phyloP scores from a whole-genome alignment of 2,113 vertebrate species.

The Paralichthys olivaceus region DNA sequence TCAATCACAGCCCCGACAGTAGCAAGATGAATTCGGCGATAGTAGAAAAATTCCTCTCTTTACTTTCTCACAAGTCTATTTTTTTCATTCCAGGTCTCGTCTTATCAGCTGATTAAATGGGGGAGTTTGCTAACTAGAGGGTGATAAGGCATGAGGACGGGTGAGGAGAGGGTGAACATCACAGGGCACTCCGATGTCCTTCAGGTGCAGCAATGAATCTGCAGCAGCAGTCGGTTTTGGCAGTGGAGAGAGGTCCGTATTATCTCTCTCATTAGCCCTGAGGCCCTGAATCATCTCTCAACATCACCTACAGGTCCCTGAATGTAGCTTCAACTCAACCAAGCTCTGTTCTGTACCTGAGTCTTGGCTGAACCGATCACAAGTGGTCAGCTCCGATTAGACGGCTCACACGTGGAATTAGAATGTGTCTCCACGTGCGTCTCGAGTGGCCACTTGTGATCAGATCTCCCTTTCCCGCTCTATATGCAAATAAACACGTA shows the following conservation, averaged over 20 bases:
- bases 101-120: slow-evolving; percentile 66
- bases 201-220: slow-evolving; percentile 45
- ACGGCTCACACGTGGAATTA: background rate
- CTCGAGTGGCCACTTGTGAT: slow-evolving; percentile 1
- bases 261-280: slow-evolving; percentile 49
- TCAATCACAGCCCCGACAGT: slow-evolving; percentile 49
- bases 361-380: background rate
- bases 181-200: slow-evolving; percentile 52
- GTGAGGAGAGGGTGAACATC: slow-evolving; percentile 36
- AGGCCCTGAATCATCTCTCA: slow-evolving; percentile 48
- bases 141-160: slow-evolving; percentile 39
- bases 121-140: slow-evolving; percentile 67
- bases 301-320: slow-evolving; percentile 3
- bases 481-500: background rate
- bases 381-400: background rate
- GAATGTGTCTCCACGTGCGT: background rate
- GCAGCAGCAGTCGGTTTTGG: slow-evolving; percentile 54
- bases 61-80: slow-evolving; percentile 6
- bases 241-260: slow-evolving; percentile 36
- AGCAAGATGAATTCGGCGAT: slow-evolving; percentile 9
- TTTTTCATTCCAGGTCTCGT: slow-evolving; percentile 25
- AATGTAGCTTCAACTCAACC: background rate
- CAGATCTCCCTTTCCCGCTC: background rate
- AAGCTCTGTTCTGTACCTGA: background rate
- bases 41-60: background rate